phyloP scores from a whole-genome alignment of 1,140 invertebrate species.

The Temnothorax curvispinosus region DNA sequence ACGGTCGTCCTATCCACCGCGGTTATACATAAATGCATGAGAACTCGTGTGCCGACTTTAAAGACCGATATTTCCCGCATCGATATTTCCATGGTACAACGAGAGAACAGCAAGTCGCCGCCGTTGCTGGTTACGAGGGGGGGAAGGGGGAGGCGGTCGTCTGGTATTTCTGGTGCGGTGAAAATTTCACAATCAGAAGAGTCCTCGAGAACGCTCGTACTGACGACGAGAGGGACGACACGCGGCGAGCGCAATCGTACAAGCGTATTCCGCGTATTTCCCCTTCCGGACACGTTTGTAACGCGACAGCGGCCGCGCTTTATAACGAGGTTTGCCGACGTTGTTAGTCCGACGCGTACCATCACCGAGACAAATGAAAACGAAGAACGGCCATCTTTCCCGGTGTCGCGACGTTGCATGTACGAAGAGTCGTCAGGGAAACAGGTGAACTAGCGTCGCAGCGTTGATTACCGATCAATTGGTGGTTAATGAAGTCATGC shows the following conservation, averaged over 20 bases:
- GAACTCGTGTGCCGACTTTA: slow-evolving; percentile 59
- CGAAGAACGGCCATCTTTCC: slow-evolving; percentile 15
- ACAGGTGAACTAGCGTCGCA: neutral
- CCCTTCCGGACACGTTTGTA: slow-evolving; percentile 55
- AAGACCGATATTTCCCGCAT: slow-evolving; percentile 53
- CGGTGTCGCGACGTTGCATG: slow-evolving; percentile 1
- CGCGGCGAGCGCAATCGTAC: slow-evolving; percentile 33
- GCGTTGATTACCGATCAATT: slow-evolving; percentile 17
- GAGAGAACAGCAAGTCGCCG: neutral
- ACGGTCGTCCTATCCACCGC: slow-evolving; percentile 13
- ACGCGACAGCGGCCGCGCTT: slow-evolving; percentile 16
- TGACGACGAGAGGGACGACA: slow-evolving; percentile 24
- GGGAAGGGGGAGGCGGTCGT: neutral
- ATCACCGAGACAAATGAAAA: neutral
- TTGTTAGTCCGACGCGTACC: slow-evolving; percentile 16
- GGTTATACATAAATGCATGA: slow-evolving; percentile 66
- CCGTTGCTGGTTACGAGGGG: neutral
- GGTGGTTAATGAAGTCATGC: neutral
- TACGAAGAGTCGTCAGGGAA: neutral
- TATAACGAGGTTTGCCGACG: slow-evolving; percentile 37
- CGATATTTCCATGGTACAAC: neutral
- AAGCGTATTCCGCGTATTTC: slow-evolving; percentile 34
- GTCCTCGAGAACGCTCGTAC: slow-evolving; percentile 36
- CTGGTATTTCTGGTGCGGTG: slow-evolving; percentile 33
- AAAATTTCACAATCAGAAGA: slow-evolving; percentile 42